These are phyloP conservation scores for Phlogophora meticulosa DNA, from an alignment of 2,888 invertebrate species.

Conservation along the genomic window DNA sequence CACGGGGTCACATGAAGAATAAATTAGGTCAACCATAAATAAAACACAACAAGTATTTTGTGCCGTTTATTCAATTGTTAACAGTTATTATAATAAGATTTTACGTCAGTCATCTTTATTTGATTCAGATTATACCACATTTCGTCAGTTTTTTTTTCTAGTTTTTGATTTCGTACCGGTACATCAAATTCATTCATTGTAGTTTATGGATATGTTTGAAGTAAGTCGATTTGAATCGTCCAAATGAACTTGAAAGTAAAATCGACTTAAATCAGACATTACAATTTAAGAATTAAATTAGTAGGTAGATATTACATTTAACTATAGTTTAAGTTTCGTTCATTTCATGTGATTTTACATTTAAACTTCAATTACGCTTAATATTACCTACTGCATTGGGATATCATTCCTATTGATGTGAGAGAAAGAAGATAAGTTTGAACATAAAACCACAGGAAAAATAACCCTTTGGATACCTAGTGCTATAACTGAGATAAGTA, in stretches of 20 bases:
- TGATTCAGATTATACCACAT: slow-evolving; percentile 71
- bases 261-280: slow-evolving; percentile 59
- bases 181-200: slow-evolving; percentile 55
- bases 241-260: slow-evolving; percentile 22
- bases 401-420: slow-evolving; percentile 58
- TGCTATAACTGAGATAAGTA: slow-evolving; percentile 65
- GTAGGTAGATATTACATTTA: slow-evolving; percentile 76
- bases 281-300: slow-evolving; percentile 73
- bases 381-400: slow-evolving; percentile 64
- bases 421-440: slow-evolving; percentile 64
- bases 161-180: slow-evolving; percentile 59
- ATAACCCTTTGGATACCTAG: slow-evolving; percentile 66
- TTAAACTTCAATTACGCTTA: slow-evolving; percentile 70
- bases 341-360: slow-evolving; percentile 81
- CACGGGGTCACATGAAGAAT: background rate
- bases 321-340: slow-evolving; percentile 75
- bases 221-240: slow-evolving; percentile 47
- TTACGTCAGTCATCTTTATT: slow-evolving; percentile 90
- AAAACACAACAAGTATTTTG: slow-evolving; percentile 85
- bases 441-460: slow-evolving; percentile 79
- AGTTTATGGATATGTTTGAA: slow-evolving; percentile 49
- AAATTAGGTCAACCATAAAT: slow-evolving; percentile 61
- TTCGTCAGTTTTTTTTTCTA: slow-evolving; percentile 58
- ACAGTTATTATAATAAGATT: slow-evolving; percentile 88
- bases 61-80: slow-evolving; percentile 90